Percentiles rank a stretch among this genome's conserved stretches.
phyloP scores from a whole-genome alignment of 2,888 invertebrate species.

The Eledone cirrhosa region DNA sequence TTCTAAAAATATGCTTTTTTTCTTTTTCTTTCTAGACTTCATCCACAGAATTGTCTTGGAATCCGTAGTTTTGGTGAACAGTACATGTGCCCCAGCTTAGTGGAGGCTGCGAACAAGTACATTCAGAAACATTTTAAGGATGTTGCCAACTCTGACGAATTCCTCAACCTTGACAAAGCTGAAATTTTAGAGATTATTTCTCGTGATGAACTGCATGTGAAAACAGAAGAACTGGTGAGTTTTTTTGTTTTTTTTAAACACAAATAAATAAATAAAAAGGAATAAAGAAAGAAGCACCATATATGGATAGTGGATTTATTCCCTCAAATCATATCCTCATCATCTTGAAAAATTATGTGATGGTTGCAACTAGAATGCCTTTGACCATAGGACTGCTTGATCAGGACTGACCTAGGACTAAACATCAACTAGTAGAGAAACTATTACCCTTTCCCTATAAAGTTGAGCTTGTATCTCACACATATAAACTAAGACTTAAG shows the following conservation, averaged over 20 bases:
- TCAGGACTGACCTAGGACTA: too few species aligned
- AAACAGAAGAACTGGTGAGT: slow-evolving; percentile 76
- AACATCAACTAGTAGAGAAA: too few species aligned
- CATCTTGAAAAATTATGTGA: too few species aligned
- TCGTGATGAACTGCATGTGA: slow-evolving; percentile 81
- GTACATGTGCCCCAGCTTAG: slow-evolving; percentile 76
- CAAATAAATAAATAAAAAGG: not conserved
- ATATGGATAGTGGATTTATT: too few species aligned
- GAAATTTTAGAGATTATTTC: slow-evolving; percentile 78
- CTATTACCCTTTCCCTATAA: too few species aligned
- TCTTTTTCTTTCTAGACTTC: slow-evolving; percentile 71
- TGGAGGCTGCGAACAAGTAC: slow-evolving; percentile 80
- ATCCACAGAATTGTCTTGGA: slow-evolving; percentile 82
- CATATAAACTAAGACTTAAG: too few species aligned
- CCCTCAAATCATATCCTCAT: too few species aligned
- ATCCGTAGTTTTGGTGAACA: slow-evolving; percentile 83
- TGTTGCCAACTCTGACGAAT: slow-evolving; percentile 81
- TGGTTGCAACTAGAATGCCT: too few species aligned
- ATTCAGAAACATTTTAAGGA: slow-evolving; percentile 82
- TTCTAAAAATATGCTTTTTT: too few species aligned
- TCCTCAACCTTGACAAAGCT: slow-evolving; percentile 72
- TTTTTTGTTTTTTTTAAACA: too few species aligned
- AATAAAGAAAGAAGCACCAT: not conserved
- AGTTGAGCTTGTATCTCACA: too few species aligned
- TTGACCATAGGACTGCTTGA: too few species aligned